phyloP scores from a whole-genome alignment of 2,888 invertebrate species.

The Tanypteryx hageni region DNA sequence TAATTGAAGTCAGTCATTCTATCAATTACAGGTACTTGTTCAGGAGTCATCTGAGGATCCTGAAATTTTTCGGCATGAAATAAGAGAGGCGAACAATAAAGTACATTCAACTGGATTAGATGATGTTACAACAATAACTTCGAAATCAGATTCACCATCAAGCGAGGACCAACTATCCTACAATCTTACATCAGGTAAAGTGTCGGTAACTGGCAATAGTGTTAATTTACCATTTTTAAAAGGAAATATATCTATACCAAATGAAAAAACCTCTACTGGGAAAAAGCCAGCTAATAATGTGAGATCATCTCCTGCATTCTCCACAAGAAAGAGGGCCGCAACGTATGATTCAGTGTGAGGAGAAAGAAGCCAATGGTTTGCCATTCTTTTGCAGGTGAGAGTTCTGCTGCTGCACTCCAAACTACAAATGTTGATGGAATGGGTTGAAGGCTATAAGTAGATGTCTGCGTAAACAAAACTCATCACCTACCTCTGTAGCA shows the following conservation, averaged over 20 bases:
- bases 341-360: not conserved
- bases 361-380: conserved; percentile 42
- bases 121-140: not conserved
- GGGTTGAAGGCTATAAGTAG: conserved; percentile 15
- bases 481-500: not conserved
- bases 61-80: conserved; percentile 49
- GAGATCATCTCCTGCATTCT: not conserved
- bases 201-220: not conserved
- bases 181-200: conserved; percentile 39
- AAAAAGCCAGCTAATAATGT: not conserved
- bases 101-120: conserved; percentile 44
- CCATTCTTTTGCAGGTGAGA: conserved; percentile 48
- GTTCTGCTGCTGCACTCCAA: not conserved
- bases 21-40: not conserved
- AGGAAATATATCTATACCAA: not conserved
- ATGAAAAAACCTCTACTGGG: not conserved
- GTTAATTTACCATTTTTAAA: not conserved
- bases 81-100: conserved; percentile 41
- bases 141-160: conserved; percentile 26
- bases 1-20: no score
- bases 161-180: conserved; percentile 31
- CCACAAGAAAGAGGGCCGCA: conserved; percentile 11
- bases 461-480: not conserved
- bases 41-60: conserved; percentile 43
- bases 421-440: conserved; percentile 25